Base-by-base conservation (phyloP, 2,888 invertebrate species). In the Apoderus coryli region DNA sequence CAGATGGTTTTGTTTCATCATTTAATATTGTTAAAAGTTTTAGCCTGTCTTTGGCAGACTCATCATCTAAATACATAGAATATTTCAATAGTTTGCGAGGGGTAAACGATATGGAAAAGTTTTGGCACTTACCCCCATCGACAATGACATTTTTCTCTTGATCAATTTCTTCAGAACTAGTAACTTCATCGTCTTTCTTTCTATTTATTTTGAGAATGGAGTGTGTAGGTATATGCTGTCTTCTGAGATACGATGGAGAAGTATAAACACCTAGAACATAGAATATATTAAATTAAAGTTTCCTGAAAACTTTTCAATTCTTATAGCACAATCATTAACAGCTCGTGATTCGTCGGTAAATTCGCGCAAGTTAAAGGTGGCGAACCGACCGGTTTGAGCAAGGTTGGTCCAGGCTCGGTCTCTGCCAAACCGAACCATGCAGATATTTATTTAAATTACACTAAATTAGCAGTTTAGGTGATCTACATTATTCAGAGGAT, bases 121-220 rank as follows among this genome's bases (percentile, higher is more conserved):
- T n/a, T n/a, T n/a, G n/a, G n/a, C n/a, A n/a, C n/a, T n/a, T n/a
- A n/a, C n/a, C n/a, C n/a, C n/a, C n/a, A n/a, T n/a, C n/a, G n/a
- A n/a, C n/a, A n/a, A n/a, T n/a, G n/a, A n/a, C n/a, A n/a, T n/a
- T n/a, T 32, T 46, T 47, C 10, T 44, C 46, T 10, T 54, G 52
- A 13, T 56, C 53, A 10, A 73, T 69, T 54, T 77, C 78, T 50
- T 77, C 77, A 1, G 78, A 76, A 52, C 79, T 79, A 12, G 74
- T 71, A 1, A 79, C 78, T 56, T 79, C 79, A 44, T 80, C 77
- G 42, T 79, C 79, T 48, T 76, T 76, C 13, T 60, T 52, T 13
- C 62, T 58, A 27, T 25, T 40, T 27, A 40, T 34, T 4, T 37
- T 12, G 4, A 37, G 25, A 22, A 43, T 35, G 22, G 34, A 35